phyloP scores from a whole-genome alignment of 1,140 invertebrate genomes.

The Drosophila malerkotliana region DNA sequence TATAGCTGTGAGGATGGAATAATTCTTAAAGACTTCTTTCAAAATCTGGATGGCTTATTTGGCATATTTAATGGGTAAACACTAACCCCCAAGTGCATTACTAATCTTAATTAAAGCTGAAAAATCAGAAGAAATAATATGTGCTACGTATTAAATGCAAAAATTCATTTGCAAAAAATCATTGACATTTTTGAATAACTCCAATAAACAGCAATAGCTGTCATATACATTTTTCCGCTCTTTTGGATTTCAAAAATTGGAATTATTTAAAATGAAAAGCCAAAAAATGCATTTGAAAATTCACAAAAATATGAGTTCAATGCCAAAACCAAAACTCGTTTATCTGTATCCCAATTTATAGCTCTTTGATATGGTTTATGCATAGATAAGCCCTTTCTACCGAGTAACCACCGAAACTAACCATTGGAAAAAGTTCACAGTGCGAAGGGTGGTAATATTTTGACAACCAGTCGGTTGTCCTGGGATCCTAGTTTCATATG shows the following conservation, averaged over 20 bases:
- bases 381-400: constrained; percentile 26
- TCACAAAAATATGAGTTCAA: constrained; percentile 28
- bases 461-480: constrained; percentile 42
- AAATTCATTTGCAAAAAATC: neutral
- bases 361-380: constrained; percentile 8
- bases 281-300: constrained; percentile 13
- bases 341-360: constrained; percentile 17
- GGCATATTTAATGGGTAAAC: constrained; percentile 5
- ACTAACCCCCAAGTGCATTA: neutral
- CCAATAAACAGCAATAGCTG: neutral
- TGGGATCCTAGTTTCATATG: neutral
- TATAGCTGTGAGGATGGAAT: constrained; percentile 15
- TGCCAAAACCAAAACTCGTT: constrained; percentile 33
- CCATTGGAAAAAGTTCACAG: constrained; percentile 17
- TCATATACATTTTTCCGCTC: neutral
- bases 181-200: neutral
- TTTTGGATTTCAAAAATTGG: constrained; percentile 11
- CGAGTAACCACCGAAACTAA: constrained; percentile 44
- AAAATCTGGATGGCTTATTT: constrained; percentile 6
- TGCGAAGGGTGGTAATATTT: constrained; percentile 35
- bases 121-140: neutral
- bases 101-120: neutral
- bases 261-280: constrained; percentile 19
- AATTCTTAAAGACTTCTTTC: constrained; percentile 2
- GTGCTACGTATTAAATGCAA: neutral